Evolutionary conservation across 2,797 vertebrate genomes (phyloP).

Genomic region (Sphenopsis melanotis): DNA sequence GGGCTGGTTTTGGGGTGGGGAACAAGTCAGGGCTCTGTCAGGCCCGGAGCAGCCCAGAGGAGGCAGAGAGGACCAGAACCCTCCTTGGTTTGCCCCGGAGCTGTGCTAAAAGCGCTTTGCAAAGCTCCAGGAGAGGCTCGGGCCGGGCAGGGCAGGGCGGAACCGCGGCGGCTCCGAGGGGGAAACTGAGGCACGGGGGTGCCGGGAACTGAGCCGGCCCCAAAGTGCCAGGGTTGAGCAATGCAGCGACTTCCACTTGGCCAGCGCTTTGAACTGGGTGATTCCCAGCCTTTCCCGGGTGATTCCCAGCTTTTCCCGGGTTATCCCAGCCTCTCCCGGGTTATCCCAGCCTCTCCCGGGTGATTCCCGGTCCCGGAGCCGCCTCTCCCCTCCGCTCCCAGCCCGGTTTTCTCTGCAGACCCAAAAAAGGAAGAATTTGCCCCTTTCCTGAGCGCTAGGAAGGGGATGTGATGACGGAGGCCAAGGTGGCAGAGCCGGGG

Average conservation of each 20-base stretch:
- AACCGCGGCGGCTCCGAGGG: no score
- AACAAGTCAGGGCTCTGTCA: rapidly evolving
- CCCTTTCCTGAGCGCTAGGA: constrained; percentile 40
- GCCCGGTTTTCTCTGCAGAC: not conserved
- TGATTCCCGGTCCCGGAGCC: not conserved
- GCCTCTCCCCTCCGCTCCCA: not conserved
- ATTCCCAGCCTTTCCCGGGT: not conserved
- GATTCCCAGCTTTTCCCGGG: not conserved
- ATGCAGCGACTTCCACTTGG: no score
- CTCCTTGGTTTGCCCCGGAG: not conserved
- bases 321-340: not conserved
- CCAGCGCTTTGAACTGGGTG: no score
- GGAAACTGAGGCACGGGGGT: no score
- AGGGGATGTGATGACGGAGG: constrained; percentile 72
- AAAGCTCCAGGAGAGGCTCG: not conserved
- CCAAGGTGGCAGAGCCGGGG: not conserved
- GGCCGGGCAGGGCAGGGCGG: rapidly evolving
- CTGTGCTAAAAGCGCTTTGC: not conserved
- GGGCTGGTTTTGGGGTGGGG: not conserved
- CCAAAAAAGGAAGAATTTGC: constrained; percentile 65
- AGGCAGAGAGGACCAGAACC: not conserved
- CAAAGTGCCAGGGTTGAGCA: no score
- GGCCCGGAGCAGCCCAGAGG: not conserved
- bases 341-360: not conserved
- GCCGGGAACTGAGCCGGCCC: no score